Evolutionary conservation across 1,140 invertebrate genomes (phyloP).

Genomic region (Capitella teleta): DNA sequence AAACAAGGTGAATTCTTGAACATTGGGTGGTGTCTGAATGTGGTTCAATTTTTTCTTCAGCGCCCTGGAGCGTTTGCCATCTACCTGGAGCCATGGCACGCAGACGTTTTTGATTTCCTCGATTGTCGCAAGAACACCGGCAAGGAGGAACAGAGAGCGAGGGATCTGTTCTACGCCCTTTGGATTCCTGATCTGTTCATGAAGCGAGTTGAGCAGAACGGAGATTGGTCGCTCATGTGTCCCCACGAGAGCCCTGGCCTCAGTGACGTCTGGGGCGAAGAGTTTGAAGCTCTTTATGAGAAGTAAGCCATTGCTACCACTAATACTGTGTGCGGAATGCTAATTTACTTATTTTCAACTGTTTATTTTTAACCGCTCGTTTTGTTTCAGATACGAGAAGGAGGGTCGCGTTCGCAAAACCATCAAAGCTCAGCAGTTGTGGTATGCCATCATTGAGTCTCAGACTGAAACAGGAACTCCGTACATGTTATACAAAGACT

Average conservation of each 20-base stretch:
- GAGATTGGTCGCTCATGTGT: slow-evolving; percentile 92
- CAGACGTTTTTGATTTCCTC: slow-evolving; percentile 87
- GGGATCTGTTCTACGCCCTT: slow-evolving; percentile 94
- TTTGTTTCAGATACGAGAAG: slow-evolving; percentile 61
- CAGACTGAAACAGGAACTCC: slow-evolving; percentile 98
- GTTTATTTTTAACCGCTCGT: neutral
- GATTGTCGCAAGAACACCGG: slow-evolving; percentile 83
- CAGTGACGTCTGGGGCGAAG: slow-evolving; percentile 81
- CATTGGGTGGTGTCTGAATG: neutral
- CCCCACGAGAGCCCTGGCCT: slow-evolving; percentile 86
- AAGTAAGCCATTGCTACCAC: slow-evolving; percentile 41
- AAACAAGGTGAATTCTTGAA: slow-evolving; percentile 58
- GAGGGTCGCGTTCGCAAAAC: slow-evolving; percentile 64
- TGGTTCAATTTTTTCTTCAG: slow-evolving; percentile 30
- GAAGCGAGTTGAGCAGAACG: slow-evolving; percentile 81
- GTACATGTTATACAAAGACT: slow-evolving; percentile 95
- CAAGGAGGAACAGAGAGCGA: slow-evolving; percentile 80
- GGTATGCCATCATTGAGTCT: slow-evolving; percentile 86
- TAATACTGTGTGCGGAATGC: neutral
- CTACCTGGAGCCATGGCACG: slow-evolving; percentile 98
- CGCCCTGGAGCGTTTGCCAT: slow-evolving; percentile 97
- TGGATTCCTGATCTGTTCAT: slow-evolving; percentile 99
- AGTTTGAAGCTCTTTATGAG: slow-evolving; percentile 82
- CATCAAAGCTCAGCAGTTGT: slow-evolving; percentile 77
- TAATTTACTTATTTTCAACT: neutral